A percentile compares a stretch with the other conserved stretches of the same genome.
phyloP scores from a whole-genome alignment of 2,113 vertebrate genomes.

The Corythoichthys haematopterus region DNA sequence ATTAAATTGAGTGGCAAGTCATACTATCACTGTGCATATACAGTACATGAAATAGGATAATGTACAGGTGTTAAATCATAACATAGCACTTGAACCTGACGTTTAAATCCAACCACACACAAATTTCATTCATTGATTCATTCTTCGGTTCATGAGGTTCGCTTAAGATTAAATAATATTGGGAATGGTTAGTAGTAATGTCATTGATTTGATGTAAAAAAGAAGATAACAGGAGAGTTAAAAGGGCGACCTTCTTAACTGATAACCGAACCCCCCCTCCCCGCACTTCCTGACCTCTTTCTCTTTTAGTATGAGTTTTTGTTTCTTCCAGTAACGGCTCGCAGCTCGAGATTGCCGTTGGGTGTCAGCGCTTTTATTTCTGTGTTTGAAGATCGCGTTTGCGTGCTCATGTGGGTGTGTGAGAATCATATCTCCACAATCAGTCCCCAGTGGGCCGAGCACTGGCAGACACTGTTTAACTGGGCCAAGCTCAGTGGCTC shows the following conservation, averaged over 20 bases:
- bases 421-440: constrained; percentile 62
- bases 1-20: too few relatives aligned
- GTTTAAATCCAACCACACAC: too few relatives aligned
- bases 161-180: not conserved
- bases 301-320: constrained; percentile 36
- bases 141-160: not conserved
- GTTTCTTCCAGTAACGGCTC: constrained; percentile 55
- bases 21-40: too few relatives aligned
- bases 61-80: too few relatives aligned
- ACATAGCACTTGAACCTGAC: too few relatives aligned
- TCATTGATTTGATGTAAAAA: not conserved
- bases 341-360: constrained; percentile 54
- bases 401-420: constrained; percentile 33
- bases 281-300: constrained; percentile 50
- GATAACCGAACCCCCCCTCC: constrained; percentile 2
- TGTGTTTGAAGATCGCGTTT: constrained; percentile 53
- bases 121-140: not conserved
- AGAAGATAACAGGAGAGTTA: not conserved
- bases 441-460: constrained; percentile 60
- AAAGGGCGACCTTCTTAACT: not conserved
- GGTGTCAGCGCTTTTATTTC: constrained; percentile 63
- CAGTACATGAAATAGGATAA: too few relatives aligned
- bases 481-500: constrained; percentile 68
- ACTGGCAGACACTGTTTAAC: constrained; percentile 69
- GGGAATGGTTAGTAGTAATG: not conserved